Evolutionary conservation across 53 echinoderm and acorn worm genomes (phyloP).

Genomic region (Zoroaster sp.): DNA sequence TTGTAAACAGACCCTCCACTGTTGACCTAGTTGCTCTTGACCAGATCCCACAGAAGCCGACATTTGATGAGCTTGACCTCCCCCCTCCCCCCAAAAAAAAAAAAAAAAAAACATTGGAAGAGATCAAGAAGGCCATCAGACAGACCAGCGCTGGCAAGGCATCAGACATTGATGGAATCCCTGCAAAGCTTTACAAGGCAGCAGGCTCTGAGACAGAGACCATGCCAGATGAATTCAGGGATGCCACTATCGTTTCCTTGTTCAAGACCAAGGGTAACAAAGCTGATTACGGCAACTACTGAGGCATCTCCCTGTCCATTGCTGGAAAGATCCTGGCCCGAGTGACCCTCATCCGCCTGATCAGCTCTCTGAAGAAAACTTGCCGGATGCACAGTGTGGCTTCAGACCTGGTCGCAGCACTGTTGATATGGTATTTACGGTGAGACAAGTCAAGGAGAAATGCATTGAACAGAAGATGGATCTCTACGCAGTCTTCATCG

Average conservation of each 20-base stretch:
- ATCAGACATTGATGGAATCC: neutral
- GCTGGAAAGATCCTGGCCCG: too few species aligned
- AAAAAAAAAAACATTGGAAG: too few species aligned
- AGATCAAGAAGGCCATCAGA: neutral
- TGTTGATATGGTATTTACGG: too few species aligned
- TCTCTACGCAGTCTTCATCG: too few species aligned
- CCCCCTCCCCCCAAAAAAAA: neutral
- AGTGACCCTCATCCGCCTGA: too few species aligned
- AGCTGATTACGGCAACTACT: slow-evolving; percentile 17
- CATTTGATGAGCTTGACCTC: slow-evolving; percentile 3
- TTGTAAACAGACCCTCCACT: slow-evolving; percentile 15
- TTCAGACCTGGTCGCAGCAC: too few species aligned
- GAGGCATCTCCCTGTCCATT: too few species aligned
- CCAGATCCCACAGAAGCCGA: slow-evolving; percentile 17
- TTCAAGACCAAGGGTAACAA: slow-evolving; percentile 36
- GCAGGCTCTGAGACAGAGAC: neutral
- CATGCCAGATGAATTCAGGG: slow-evolving; percentile 32
- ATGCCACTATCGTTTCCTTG: slow-evolving; percentile 14
- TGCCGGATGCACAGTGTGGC: too few species aligned
- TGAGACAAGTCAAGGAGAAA: too few species aligned
- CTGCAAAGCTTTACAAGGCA: neutral
- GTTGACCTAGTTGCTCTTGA: neutral
- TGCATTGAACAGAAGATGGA: too few species aligned
- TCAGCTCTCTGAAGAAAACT: too few species aligned
- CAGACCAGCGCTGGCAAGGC: slow-evolving; percentile 11